Percentiles rank a stretch among this genome's conserved stretches.
phyloP scores from a whole-genome alignment of 2,888 invertebrate species.

The Agriopis leucophaearia region DNA sequence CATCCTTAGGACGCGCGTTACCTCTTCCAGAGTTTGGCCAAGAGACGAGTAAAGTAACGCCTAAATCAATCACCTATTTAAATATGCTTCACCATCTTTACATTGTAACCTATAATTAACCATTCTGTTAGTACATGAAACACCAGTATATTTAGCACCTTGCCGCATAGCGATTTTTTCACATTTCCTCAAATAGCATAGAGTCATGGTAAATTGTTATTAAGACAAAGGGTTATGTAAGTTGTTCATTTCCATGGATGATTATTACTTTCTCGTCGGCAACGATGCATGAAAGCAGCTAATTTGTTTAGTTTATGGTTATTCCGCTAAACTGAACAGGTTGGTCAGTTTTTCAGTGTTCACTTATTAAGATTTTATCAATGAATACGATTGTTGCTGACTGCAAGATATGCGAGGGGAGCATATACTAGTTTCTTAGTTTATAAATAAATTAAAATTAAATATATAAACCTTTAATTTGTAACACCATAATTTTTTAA shows the following conservation, averaged over 20 bases:
- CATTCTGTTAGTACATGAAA: background rate
- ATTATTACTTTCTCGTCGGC: conserved; percentile 36
- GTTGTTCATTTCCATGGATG: conserved; percentile 2
- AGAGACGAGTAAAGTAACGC: no score
- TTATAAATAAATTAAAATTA: no score
- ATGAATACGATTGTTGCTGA: conserved; percentile 14
- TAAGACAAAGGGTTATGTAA: background rate
- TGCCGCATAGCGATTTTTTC: background rate
- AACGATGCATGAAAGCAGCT: conserved; percentile 38
- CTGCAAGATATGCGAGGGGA: conserved; percentile 1
- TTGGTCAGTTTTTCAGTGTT: conserved; percentile 52
- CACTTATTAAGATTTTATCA: conserved; percentile 26
- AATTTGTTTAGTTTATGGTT: conserved; percentile 41
- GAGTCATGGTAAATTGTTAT: background rate
- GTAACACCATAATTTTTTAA: no score
- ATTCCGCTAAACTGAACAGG: conserved; percentile 60
- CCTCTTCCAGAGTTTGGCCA: no score
- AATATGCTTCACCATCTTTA: no score
- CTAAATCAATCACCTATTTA: no score
- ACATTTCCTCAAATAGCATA: background rate
- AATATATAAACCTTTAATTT: no score
- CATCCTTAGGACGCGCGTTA: no score
- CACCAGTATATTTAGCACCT: background rate
- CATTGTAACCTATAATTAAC: conserved; percentile 1
- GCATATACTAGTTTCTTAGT: background rate